Percentiles rank a stretch among this genome's conserved stretches.
These are phyloP conservation scores for Neosilurus hyrtlii DNA, from an alignment of 2,797 vertebrate species.

Conservation along the genomic window DNA sequence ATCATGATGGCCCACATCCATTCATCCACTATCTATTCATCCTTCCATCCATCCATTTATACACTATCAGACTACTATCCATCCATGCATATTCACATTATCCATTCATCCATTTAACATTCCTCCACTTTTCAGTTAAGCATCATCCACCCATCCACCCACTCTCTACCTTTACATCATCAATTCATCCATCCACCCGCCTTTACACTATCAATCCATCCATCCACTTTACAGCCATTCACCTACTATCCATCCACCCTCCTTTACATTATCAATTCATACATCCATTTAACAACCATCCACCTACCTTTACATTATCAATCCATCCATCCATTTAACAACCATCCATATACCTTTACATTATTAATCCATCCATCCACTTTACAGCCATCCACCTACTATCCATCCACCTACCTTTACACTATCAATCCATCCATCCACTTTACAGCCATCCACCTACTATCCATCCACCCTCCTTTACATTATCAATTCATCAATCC, in stretches of 20 bases:
- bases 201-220: neutral
- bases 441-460: too few relatives aligned
- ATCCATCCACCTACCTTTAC: neutral
- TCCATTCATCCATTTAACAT: neutral
- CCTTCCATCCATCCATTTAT: neutral
- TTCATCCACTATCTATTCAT: neutral
- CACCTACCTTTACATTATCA: too few relatives aligned
- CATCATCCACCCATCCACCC: too few relatives aligned
- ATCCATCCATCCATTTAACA: neutral
- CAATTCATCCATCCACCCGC: too few relatives aligned
- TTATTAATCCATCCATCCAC: neutral
- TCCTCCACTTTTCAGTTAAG: too few relatives aligned
- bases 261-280: neutral
- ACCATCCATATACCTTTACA: neutral
- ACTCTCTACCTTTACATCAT: too few relatives aligned
- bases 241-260: neutral
- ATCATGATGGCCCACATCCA: neutral
- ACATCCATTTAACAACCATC: neutral
- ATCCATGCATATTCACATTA: neutral
- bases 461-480: neutral
- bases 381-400: neutral
- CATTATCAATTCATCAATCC: neutral
- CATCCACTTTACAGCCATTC: neutral
- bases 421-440: neutral
- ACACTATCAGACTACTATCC: neutral